Percentiles rank a stretch among this genome's conserved stretches.
These are phyloP conservation scores for Apotomis capreana DNA, from an alignment of 2,888 invertebrate species.

Conservation along the genomic window DNA sequence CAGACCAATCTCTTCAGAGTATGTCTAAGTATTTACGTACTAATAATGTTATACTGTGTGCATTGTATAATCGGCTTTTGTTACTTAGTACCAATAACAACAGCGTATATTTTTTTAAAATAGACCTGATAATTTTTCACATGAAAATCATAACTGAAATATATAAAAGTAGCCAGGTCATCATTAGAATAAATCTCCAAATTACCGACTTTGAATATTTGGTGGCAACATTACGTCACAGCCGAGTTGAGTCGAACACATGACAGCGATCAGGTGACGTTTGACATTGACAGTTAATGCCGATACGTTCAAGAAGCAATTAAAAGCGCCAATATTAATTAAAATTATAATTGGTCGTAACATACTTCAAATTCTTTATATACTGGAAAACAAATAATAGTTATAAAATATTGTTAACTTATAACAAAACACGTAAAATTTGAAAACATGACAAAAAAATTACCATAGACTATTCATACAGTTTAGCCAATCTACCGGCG, in stretches of 20 bases:
- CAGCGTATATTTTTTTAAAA: no score
- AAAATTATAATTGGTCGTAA: neutral
- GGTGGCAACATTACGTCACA: constrained; percentile 18
- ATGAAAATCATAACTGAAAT: no score
- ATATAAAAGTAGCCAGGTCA: neutral
- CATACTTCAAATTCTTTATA: no score
- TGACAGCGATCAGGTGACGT: constrained; percentile 28
- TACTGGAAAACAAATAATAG: no score
- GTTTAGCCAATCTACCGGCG: constrained; percentile 35
- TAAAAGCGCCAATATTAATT: neutral
- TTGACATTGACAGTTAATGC: constrained; percentile 11
- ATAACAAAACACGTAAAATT: neutral
- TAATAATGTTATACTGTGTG: no score
- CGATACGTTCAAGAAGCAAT: neutral
- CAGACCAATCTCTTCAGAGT: no score
- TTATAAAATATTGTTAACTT: no score
- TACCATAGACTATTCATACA: constrained; percentile 29
- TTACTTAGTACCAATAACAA: no score
- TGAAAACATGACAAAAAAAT: neutral
- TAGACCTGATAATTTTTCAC: no score
- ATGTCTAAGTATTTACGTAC: no score
- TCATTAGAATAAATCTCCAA: neutral
- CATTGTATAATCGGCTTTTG: no score
- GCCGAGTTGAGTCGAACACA: constrained; percentile 9
- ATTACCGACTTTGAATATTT: constrained; percentile 3